Conservation (phyloP, 2,113 vertebrate species). For the Urocolius indicus region DNA sequence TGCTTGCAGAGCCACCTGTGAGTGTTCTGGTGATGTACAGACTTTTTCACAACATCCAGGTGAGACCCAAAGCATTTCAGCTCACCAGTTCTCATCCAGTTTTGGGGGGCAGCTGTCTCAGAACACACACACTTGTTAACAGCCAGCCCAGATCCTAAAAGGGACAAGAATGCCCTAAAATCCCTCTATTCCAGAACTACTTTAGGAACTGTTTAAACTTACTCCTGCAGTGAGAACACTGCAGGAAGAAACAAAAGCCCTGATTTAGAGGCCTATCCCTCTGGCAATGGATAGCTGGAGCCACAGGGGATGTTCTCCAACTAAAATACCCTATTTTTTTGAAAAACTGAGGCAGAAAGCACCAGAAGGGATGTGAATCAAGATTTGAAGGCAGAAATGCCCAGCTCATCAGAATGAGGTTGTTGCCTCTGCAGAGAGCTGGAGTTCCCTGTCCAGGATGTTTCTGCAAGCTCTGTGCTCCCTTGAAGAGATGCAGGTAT, state of each 20-base stretch:
- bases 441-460: background rate
- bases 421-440: background rate
- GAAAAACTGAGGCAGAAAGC: background rate
- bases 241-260: background rate
- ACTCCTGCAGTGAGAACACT: background rate
- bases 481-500: background rate
- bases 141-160: background rate
- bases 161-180: background rate
- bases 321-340: background rate
- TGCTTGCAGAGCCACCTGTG: background rate
- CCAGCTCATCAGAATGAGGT: background rate
- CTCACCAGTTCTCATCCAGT: background rate
- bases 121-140: background rate
- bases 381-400: background rate
- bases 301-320: background rate
- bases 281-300: background rate
- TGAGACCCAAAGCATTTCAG: background rate
- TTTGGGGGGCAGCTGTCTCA: background rate
- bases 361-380: fast-evolving
- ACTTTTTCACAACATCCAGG: background rate
- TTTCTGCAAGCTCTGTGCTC: background rate
- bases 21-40: fast-evolving
- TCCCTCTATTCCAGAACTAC: background rate
- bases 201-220: background rate
- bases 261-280: background rate